These are phyloP conservation scores for Rhagoletis zephyria DNA, from an alignment of 1,140 invertebrate species.

Conservation along the genomic window DNA sequence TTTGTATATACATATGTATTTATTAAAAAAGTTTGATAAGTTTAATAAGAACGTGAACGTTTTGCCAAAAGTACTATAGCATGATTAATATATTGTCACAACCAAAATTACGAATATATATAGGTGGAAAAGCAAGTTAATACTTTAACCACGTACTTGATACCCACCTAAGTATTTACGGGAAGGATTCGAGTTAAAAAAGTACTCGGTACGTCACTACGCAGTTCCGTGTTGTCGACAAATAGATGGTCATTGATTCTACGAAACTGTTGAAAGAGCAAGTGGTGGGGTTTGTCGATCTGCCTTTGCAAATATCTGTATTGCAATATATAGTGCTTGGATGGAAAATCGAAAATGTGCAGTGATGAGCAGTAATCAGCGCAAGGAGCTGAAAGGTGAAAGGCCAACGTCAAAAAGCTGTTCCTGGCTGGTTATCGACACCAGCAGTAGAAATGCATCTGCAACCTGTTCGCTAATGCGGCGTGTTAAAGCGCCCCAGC, in stretches of 20 bases:
- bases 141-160: too few species aligned
- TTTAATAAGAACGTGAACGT: too few species aligned
- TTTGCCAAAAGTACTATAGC: too few species aligned
- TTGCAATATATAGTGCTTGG: neutral
- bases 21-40: too few species aligned
- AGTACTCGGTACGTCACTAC: too few species aligned
- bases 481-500: neutral
- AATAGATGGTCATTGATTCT: neutral
- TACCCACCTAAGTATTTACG: too few species aligned
- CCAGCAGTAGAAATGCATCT: neutral
- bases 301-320: neutral
- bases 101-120: too few species aligned
- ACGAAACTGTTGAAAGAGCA: neutral
- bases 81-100: too few species aligned
- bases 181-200: too few species aligned
- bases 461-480: neutral
- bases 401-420: slow-evolving; percentile 8
- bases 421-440: neutral
- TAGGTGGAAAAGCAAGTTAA: too few species aligned
- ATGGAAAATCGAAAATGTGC: neutral
- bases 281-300: neutral
- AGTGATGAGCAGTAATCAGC: neutral
- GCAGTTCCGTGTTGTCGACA: too few species aligned
- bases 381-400: neutral
- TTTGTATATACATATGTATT: too few species aligned